Evolutionary conservation across 1,140 invertebrate species (phyloP).

Genomic region (Drosophila teissieri): DNA sequence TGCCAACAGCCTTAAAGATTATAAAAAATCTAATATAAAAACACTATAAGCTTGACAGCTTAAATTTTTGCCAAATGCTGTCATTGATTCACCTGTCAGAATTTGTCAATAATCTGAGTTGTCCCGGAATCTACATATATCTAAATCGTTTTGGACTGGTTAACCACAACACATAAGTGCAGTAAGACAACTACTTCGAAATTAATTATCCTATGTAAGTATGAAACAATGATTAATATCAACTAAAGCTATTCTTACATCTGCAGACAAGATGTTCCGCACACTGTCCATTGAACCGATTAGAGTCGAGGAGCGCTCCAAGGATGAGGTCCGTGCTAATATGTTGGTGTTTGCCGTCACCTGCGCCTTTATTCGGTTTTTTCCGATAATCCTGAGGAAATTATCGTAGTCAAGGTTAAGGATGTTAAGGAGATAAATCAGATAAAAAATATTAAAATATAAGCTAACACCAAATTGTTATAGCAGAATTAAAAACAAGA

Average conservation of each 20-base stretch:
- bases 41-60: no score
- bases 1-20: no score
- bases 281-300: slow-evolving; percentile 28
- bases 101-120: background rate
- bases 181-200: background rate
- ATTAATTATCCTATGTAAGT: slow-evolving; percentile 21
- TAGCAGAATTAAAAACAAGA: background rate
- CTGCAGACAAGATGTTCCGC: slow-evolving; percentile 52
- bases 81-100: background rate
- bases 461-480: background rate
- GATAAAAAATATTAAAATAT: background rate
- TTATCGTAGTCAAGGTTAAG: slow-evolving; percentile 2
- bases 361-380: slow-evolving; percentile 47
- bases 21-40: no score
- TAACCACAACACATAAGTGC: background rate
- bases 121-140: background rate
- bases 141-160: background rate
- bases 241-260: background rate
- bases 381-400: slow-evolving; percentile 34
- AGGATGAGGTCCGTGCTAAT: slow-evolving; percentile 54
- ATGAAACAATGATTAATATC: background rate
- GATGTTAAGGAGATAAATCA: background rate
- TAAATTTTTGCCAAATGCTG: background rate
- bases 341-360: slow-evolving; percentile 48
- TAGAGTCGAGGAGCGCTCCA: slow-evolving; percentile 27